Conservation (phyloP, 2,888 invertebrate species). For the Acleris sparsana region DNA sequence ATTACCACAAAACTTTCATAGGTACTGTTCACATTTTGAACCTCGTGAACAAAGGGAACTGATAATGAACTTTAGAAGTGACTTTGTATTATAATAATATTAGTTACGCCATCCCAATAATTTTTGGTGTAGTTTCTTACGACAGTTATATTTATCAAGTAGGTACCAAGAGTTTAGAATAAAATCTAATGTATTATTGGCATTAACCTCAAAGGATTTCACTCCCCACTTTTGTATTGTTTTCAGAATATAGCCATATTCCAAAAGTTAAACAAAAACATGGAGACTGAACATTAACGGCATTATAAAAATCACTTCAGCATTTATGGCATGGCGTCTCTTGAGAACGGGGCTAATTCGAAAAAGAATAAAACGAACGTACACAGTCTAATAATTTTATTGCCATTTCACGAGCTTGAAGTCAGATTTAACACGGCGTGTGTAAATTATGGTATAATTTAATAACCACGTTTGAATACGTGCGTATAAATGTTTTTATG, state of each 20-base stretch:
- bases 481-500: conserved; percentile 76
- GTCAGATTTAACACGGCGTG: conserved; percentile 75
- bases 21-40: no score
- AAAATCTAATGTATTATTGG: no score
- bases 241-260: not conserved
- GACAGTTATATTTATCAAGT: no score
- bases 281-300: conserved; percentile 60
- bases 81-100: no score
- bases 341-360: conserved; percentile 59
- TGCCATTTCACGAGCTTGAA: conserved; percentile 73
- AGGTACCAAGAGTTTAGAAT: no score
- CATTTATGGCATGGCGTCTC: conserved; percentile 56
- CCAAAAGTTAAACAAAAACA: conserved; percentile 32
- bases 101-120: no score
- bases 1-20: no score
- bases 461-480: conserved; percentile 75
- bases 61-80: no score
- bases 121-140: no score
- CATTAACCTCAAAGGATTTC: no score
- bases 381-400: conserved; percentile 75
- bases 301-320: conserved; percentile 66
- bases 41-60: no score
- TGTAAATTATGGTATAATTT: conserved; percentile 82
- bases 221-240: no score
- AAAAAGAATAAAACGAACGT: conserved; percentile 57